Percentiles rank a stretch among this genome's conserved stretches.
Evolutionary conservation across 2,797 vertebrate species (phyloP).

Genomic region (Manis javanica): DNA sequence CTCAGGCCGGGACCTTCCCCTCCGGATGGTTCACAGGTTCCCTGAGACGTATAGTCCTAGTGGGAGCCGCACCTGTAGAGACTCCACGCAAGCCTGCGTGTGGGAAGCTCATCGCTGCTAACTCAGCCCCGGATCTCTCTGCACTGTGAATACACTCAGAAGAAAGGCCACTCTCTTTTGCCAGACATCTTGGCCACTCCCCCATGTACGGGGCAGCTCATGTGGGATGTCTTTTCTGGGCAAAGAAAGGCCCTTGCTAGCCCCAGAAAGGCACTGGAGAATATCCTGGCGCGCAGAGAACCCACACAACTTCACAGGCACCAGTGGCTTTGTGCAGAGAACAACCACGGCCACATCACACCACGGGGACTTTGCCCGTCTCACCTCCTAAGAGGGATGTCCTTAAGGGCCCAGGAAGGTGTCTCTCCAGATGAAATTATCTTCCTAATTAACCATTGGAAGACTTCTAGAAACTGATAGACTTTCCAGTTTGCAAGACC

Average conservation of each 20-base stretch:
- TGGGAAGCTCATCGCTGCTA: neutral
- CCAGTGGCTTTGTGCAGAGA: neutral
- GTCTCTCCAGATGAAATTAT: neutral
- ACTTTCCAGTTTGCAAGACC: neutral
- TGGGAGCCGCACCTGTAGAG: constrained; percentile 69
- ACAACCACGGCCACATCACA: no score
- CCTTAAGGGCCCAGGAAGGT: neutral
- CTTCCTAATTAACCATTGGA: neutral
- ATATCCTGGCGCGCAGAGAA: neutral
- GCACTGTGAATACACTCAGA: neutral
- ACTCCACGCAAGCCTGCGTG: neutral
- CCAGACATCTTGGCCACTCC: fast-evolving
- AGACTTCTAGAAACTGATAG: neutral
- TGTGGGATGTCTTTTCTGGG: neutral
- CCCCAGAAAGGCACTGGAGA: neutral
- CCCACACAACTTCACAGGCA: neutral
- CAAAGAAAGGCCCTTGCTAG: neutral
- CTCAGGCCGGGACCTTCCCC: constrained; percentile 42
- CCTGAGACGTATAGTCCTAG: constrained; percentile 60
- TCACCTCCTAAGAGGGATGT: neutral
- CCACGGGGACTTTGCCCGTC: neutral
- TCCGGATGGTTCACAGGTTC: constrained; percentile 66
- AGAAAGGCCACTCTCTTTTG: neutral
- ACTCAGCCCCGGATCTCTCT: neutral
- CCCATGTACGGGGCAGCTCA: neutral